These are phyloP conservation scores for Micropterix aruncella DNA, from an alignment of 2,888 invertebrate genomes.

Conservation along the genomic window DNA sequence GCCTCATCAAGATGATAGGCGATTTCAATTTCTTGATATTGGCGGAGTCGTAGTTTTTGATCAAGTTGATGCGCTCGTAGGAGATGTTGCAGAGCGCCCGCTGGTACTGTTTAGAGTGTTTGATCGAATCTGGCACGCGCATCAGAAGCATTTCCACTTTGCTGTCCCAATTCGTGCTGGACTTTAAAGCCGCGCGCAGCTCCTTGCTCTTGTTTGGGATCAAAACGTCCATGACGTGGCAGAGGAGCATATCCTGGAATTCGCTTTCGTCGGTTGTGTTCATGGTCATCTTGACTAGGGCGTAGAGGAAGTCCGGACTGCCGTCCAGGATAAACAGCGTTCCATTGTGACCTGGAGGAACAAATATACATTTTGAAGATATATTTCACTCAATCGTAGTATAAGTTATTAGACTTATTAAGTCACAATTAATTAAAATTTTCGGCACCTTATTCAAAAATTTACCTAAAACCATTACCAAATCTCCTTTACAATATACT, in stretches of 20 bases:
- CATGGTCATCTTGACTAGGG: slow-evolving; percentile 33
- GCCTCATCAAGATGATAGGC: slow-evolving; percentile 45
- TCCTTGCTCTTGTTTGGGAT: slow-evolving; percentile 19
- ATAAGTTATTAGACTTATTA: too few species aligned
- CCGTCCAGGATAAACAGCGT: slow-evolving; percentile 68
- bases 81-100: slow-evolving; percentile 23
- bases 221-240: slow-evolving; percentile 37
- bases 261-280: slow-evolving; percentile 27
- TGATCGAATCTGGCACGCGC: slow-evolving; percentile 1
- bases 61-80: slow-evolving; percentile 40
- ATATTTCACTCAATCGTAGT: too few species aligned
- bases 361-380: too few species aligned
- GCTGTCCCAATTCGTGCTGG: slow-evolving; percentile 1
- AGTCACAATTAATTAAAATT: too few species aligned
- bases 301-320: slow-evolving; percentile 53
- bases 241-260: slow-evolving; percentile 42
- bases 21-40: slow-evolving; percentile 36
- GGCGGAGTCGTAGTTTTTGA: slow-evolving; percentile 30
- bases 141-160: slow-evolving; percentile 4
- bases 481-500: too few species aligned
- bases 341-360: slow-evolving; percentile 38
- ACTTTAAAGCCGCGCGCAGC: not conserved
- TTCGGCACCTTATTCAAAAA: too few species aligned
- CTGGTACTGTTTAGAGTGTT: slow-evolving; percentile 25
- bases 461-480: too few species aligned